A percentile compares a stretch with the other conserved stretches of the same genome.
Conservation (phyloP, 2,113 vertebrate genomes). For the Myiozetetes cayanensis region DNA sequence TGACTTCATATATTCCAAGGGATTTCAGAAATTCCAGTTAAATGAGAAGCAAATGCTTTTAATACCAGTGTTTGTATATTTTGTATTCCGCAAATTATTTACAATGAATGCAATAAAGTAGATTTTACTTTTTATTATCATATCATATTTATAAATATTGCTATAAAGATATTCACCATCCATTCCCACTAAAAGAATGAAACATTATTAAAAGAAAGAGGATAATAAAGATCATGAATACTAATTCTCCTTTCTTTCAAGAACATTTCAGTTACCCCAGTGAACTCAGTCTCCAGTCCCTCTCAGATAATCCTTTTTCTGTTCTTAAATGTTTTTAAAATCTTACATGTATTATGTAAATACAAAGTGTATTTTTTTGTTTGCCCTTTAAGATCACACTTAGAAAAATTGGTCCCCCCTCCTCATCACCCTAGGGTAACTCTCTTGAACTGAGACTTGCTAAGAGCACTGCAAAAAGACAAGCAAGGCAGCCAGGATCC, state of each 20-base stretch:
- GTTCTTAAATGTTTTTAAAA: neutral
- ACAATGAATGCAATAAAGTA: neutral
- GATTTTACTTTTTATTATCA: neutral
- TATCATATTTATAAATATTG: neutral
- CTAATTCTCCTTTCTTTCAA: neutral
- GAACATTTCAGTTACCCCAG: neutral
- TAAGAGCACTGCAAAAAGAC: neutral
- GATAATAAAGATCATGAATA: neutral
- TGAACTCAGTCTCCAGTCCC: neutral
- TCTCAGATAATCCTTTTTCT: neutral
- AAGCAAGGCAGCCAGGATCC: fast-evolving
- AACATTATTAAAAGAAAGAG: neutral
- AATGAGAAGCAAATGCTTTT: neutral
- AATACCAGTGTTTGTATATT: neutral
- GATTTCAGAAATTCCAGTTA: conserved; percentile 11
- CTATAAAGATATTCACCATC: neutral
- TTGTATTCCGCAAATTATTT: neutral
- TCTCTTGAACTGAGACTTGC: neutral
- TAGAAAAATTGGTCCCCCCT: neutral
- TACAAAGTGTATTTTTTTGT: neutral
- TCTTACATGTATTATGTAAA: neutral
- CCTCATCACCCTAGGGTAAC: neutral
- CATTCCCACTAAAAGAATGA: neutral
- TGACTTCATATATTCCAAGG: neutral
- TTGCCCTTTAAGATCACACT: neutral